Evolutionary conservation across 2,113 vertebrate species (phyloP), one percentile per base, ranked within the genome.

Genomic region (Macquaria ambigua): DNA sequence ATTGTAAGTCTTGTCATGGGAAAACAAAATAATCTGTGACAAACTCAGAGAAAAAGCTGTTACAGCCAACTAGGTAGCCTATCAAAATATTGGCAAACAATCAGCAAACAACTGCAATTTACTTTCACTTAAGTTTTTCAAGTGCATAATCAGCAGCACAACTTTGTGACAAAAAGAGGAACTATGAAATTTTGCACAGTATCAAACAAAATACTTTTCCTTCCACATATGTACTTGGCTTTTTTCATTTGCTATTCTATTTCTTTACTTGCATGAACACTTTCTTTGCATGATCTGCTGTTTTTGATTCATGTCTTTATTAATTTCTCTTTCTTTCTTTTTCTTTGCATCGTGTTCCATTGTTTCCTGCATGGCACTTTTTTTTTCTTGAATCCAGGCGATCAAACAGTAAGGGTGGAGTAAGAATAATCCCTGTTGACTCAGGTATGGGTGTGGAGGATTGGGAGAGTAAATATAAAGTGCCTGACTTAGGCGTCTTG

Each of bases 391-490:
- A 95, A 87, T 67, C 85, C 61, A 96, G 95, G 74, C 92, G 39
- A 84, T 92, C 94, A 94, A 95, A 93, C 56, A 94, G 95, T 93
- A 95, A 94, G 83, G 90, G 93, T 91, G 95, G 88, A 89, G 93
- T 97, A 88, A 95, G 94, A 91, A 98, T 98, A 83, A 95, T 98
- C 89, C 97, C 97, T 21, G 96, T 96, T 86, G 96, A 97, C 87
- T 96, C 93, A 43, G 96, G 97, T 85, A 95, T 96, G 96, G 96
- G 96, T 75, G 96, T 95, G 89, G 97, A 98, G 84, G 96, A 97
- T 15, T 96, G 96, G 94, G 96, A 97, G 86, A 94, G 74, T 86
- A 95, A 96, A 90, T 97, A 96, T 88, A 96, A 97, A 88, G 89
- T 96, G 39, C 87, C 95, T 89, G 95, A 96, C 70, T 96, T 95